A percentile compares a stretch with the other conserved stretches of the same genome.
These are phyloP conservation scores for Bucorvus abyssinicus DNA, from an alignment of 2,797 vertebrate genomes.

Conservation along the genomic window DNA sequence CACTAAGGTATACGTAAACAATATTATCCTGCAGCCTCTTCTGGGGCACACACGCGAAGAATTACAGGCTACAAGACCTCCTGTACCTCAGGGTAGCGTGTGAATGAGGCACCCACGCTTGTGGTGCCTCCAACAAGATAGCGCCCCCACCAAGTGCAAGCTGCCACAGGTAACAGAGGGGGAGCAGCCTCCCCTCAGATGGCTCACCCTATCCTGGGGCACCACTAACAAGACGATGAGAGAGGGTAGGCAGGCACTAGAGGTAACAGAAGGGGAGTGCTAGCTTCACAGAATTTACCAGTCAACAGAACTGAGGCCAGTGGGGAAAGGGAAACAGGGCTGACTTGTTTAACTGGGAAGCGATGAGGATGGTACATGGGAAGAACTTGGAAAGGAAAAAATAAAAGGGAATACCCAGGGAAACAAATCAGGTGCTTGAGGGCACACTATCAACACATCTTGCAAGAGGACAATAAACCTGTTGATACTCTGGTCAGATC, in stretches of 20 bases:
- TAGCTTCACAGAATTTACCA: background rate
- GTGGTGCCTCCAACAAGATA: background rate
- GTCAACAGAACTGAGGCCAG: background rate
- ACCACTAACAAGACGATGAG: background rate
- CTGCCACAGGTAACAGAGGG: background rate
- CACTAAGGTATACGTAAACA: background rate
- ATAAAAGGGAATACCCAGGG: background rate
- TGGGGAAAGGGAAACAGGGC: background rate
- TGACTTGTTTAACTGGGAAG: background rate
- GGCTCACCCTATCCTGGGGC: background rate
- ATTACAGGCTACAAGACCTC: background rate
- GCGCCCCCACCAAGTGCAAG: fast-evolving
- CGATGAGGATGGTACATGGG: fast-evolving
- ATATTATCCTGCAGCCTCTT: background rate
- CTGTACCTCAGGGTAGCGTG: fast-evolving
- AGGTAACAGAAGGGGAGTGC: background rate
- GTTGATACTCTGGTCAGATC: background rate
- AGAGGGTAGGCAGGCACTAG: background rate
- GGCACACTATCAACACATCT: background rate
- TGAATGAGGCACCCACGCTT: background rate
- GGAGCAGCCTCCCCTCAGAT: background rate
- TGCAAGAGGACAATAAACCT: background rate
- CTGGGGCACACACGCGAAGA: background rate
- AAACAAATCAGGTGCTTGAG: background rate
- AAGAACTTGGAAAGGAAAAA: background rate